These are phyloP conservation scores for Urocolius indicus DNA, from an alignment of 2,113 vertebrate genomes.

Conservation along the genomic window DNA sequence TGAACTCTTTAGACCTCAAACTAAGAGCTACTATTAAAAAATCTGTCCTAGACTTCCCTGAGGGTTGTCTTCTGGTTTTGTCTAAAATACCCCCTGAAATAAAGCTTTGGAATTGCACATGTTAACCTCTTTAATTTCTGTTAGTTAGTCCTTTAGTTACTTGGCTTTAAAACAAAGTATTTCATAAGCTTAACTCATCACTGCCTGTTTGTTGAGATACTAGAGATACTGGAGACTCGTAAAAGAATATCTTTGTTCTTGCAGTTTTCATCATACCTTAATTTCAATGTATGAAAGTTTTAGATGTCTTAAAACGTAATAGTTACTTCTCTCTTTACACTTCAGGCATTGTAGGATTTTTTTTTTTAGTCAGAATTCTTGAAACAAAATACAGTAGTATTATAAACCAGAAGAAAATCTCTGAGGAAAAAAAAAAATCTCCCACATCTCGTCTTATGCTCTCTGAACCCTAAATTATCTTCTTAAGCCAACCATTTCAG, in stretches of 20 bases:
- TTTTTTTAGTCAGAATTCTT: background rate
- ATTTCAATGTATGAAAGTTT: background rate
- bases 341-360: background rate
- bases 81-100: background rate
- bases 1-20: background rate
- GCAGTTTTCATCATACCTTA: background rate
- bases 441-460: background rate
- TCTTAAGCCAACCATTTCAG: background rate
- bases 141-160: background rate
- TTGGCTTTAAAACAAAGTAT: background rate
- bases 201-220: background rate
- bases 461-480: background rate
- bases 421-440: background rate
- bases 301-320: background rate
- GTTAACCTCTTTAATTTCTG: background rate
- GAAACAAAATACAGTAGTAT: background rate
- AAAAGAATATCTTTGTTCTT: background rate
- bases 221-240: background rate
- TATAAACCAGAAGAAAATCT: background rate
- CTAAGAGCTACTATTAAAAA: background rate
- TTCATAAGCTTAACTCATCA: background rate
- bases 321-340: background rate
- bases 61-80: background rate
- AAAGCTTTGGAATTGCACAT: background rate
- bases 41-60: background rate